Evolutionary conservation across 1,140 invertebrate species (phyloP).

Genomic region (Propsilocerus akamusi): DNA sequence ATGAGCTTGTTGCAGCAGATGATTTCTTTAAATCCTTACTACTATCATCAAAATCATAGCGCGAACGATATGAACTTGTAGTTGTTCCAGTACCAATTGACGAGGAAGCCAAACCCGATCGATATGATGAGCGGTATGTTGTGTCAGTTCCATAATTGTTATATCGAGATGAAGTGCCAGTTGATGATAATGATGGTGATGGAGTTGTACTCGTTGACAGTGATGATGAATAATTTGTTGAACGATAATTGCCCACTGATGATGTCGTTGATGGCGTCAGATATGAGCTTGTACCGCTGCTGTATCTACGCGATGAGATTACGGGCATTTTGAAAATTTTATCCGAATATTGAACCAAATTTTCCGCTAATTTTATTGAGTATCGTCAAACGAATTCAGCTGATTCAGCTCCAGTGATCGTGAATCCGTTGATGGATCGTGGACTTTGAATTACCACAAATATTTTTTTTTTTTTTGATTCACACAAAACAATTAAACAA

Average conservation of each 20-base stretch:
- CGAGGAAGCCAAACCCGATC: background rate
- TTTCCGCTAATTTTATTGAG: too few species aligned
- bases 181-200: background rate
- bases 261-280: background rate
- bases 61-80: background rate
- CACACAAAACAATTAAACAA: too few species aligned
- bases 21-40: background rate
- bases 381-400: too few species aligned
- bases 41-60: background rate
- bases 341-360: too few species aligned
- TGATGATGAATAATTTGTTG: background rate
- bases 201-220: background rate
- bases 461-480: too few species aligned
- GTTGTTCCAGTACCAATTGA: background rate
- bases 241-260: background rate
- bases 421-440: too few species aligned
- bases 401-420: too few species aligned
- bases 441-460: too few species aligned
- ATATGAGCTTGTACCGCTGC: too few species aligned
- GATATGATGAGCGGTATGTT: background rate
- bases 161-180: background rate
- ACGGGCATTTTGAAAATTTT: background rate
- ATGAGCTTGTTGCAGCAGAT: background rate
- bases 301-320: background rate
- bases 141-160: background rate